phyloP scores from a whole-genome alignment of 2,797 vertebrate species.

The Emys orbicularis region DNA sequence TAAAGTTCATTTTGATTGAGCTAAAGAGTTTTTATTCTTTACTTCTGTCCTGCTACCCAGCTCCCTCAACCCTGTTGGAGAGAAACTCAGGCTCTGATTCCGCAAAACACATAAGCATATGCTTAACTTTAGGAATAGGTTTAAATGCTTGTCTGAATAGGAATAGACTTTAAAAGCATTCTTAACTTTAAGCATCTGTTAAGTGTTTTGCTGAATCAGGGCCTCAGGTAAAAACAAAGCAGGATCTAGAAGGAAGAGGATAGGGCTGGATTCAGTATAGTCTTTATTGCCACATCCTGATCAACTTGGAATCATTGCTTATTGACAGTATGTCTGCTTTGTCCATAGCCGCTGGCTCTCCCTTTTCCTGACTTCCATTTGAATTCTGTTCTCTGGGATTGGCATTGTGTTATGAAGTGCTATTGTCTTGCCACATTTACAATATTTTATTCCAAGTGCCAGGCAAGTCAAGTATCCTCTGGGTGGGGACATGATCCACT shows the following conservation, averaged over 20 bases:
- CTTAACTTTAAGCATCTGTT: not conserved
- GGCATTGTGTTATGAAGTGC: not conserved
- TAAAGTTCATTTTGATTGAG: not conserved
- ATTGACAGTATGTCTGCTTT: not conserved
- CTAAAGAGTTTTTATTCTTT: not conserved
- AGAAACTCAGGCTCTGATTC: not conserved
- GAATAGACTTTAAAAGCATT: not conserved
- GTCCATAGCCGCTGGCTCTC: not conserved
- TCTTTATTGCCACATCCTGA: not conserved
- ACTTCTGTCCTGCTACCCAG: not conserved
- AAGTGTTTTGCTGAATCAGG: not conserved
- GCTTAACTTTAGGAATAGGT: not conserved
- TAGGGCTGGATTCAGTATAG: not conserved
- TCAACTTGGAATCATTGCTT: not conserved
- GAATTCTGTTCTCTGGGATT: not conserved
- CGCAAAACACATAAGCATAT: not conserved
- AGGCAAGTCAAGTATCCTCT: not conserved
- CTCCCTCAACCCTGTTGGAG: not conserved
- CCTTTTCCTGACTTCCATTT: not conserved
- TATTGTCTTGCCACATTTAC: not conserved
- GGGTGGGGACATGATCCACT: not conserved
- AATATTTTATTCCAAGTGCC: not conserved
- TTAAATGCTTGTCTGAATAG: not conserved
- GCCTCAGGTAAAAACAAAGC: not conserved
- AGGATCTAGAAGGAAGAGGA: not conserved